A percentile compares a stretch with the other conserved stretches of the same genome.
These are phyloP conservation scores for Prochilodus magdalenae DNA, from an alignment of 2,113 vertebrate species.

Conservation along the genomic window DNA sequence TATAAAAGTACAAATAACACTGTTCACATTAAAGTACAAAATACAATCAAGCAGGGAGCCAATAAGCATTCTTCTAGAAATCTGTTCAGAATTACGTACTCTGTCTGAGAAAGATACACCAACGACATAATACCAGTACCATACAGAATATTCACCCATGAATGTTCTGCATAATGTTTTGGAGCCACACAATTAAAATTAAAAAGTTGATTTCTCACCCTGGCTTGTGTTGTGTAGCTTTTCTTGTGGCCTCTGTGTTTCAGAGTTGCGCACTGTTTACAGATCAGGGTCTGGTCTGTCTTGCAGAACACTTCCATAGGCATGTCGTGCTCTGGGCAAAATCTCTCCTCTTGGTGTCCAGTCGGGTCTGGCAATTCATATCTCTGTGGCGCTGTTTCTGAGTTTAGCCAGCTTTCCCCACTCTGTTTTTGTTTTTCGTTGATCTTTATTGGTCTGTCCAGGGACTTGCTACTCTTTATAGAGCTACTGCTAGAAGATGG, in stretches of 20 bases:
- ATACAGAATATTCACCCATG: too few relatives aligned
- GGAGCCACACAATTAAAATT: neutral
- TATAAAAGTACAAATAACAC: too few relatives aligned
- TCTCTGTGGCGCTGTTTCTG: neutral
- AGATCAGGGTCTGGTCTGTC: slow-evolving; percentile 13
- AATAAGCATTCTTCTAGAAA: too few relatives aligned
- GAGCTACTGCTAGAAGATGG: neutral
- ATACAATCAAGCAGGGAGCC: too few relatives aligned
- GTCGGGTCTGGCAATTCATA: neutral
- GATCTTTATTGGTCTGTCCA: neutral
- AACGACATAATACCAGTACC: too few relatives aligned
- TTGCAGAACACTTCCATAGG: slow-evolving; percentile 10
- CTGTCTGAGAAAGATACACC: too few relatives aligned
- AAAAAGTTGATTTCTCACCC: neutral
- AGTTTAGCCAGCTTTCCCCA: neutral
- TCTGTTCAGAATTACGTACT: too few relatives aligned
- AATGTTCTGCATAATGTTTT: neutral
- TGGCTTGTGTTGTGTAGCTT: neutral
- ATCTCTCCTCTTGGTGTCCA: neutral
- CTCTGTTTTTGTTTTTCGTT: neutral
- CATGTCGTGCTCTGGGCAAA: slow-evolving; percentile 17
- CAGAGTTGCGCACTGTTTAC: slow-evolving; percentile 28
- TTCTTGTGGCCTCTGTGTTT: slow-evolving; percentile 25
- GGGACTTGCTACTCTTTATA: neutral
- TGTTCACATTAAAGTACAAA: too few relatives aligned